Evolutionary conservation across 2,113 vertebrate species (phyloP).

Genomic region (Eptatretus burgeri): DNA sequence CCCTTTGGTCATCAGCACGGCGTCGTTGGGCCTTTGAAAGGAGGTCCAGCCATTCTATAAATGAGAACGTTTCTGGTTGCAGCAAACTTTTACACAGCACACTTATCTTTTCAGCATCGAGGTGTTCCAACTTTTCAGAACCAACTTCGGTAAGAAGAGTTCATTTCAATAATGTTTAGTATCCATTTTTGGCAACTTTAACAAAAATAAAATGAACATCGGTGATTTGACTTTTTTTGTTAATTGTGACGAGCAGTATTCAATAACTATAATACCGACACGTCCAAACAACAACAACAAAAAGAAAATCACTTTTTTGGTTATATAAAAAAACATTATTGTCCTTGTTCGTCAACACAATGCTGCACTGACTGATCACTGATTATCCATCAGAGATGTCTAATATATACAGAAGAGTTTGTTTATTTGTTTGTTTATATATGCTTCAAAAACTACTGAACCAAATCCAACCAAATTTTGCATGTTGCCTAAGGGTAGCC

Average conservation of each 20-base stretch:
- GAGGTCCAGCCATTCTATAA: constrained; percentile 82
- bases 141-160: not conserved
- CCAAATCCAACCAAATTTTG: too few relatives aligned
- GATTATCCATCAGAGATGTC: not conserved
- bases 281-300: not conserved
- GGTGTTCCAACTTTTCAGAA: not conserved
- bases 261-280: too few relatives aligned
- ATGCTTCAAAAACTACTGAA: too few relatives aligned
- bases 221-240: too few relatives aligned
- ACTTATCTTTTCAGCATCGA: not conserved
- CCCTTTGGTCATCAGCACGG: constrained; percentile 89
- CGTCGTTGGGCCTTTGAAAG: constrained; percentile 97
- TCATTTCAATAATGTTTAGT: not conserved
- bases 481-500: too few relatives aligned
- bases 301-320: not conserved
- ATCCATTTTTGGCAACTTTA: too few relatives aligned
- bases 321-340: not conserved
- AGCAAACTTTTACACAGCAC: not conserved
- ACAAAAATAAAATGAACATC: too few relatives aligned
- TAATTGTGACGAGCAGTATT: too few relatives aligned
- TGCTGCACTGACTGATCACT: not conserved
- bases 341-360: not conserved
- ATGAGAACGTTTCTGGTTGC: not conserved
- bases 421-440: too few relatives aligned
- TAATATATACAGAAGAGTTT: not conserved